These are phyloP conservation scores for Eupithecia abbreviata DNA, from an alignment of 2,888 invertebrate species.

Conservation along the genomic window DNA sequence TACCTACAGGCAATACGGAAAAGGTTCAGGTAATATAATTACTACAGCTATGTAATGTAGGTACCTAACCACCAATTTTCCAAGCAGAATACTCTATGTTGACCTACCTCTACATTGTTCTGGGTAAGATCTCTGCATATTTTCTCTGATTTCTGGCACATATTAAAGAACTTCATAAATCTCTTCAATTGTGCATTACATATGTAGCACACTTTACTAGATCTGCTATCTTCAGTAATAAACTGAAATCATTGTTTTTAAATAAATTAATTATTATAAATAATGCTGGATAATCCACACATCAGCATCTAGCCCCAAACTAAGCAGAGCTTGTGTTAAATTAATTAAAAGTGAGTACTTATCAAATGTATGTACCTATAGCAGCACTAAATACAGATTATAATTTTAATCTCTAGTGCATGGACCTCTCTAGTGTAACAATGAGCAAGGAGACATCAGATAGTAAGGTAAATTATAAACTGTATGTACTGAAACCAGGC, in stretches of 20 bases:
- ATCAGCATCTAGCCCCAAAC: no score
- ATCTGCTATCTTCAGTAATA: background rate
- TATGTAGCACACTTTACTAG: conserved; percentile 24
- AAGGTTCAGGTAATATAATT: background rate
- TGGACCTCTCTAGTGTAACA: background rate
- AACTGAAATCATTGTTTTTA: conserved; percentile 3
- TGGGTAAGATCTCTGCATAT: conserved; percentile 24
- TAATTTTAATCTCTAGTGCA: no score
- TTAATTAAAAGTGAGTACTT: no score
- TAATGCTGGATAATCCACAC: no score
- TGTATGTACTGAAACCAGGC: background rate
- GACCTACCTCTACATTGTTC: conserved; percentile 16
- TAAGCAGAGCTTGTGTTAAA: no score
- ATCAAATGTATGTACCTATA: background rate
- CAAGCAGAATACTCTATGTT: background rate
- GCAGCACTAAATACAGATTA: no score
- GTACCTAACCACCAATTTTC: background rate
- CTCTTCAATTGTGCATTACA: conserved; percentile 22
- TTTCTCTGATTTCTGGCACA: conserved; percentile 34
- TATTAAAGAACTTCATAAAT: conserved; percentile 23
- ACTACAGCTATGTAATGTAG: background rate
- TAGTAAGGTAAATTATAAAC: no score
- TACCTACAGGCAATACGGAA: background rate
- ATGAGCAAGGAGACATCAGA: background rate
- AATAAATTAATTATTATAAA: no score